Evolutionary conservation across 2,888 invertebrate genomes (phyloP), one percentile per base, ranked within the genome.

Genomic region (Drosophila affinis): DNA sequence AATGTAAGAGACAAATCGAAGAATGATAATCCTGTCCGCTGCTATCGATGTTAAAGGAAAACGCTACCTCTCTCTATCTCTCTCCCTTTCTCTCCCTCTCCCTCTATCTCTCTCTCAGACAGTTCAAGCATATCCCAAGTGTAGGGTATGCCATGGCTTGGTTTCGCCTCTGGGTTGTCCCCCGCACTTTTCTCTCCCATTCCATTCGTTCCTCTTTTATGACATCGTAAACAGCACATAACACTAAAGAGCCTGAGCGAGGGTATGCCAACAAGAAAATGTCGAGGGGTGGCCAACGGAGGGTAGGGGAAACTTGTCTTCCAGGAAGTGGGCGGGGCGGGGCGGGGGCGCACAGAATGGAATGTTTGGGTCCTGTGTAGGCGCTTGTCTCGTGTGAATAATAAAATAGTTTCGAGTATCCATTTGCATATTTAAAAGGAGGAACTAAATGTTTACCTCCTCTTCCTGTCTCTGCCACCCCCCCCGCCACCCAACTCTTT

Each of bases 331-430:
- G 54, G 48, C 46, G 29, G 3, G 21, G 21, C 21, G 21, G 21
- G 21, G 21, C 21, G 21, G 21, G 2, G 21, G n/a, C 3, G 39
- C 39, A n/a, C 39, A n/a, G 39, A 7, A 14, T n/a, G 39, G 18
- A n/a, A 14, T 48, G 61, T 34, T 34, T 32, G 32, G 32, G 9
- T 10, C 10, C 32, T 45, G 47, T 53, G 61, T 12, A 44, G 47
- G 44, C 53, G 39, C 39, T 14, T 39, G 39, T 39, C 77, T 72
- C 63, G 79, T 77, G 83, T 75, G 81, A 85, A 86, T 86, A 82
- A 79, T 81, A 86, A 82, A 83, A 81, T 79, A 86, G 86, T 82
- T 85, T 71, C 63, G 71, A 80, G 78, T 72, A 80, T 82, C 80
- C 78, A 85, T 83, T 83, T 83, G 82, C 86, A 85, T 83, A 80